A percentile compares a stretch with the other conserved stretches of the same genome.
phyloP scores from a whole-genome alignment of 2,113 vertebrate genomes.

The Pachypanchax playfairii region DNA sequence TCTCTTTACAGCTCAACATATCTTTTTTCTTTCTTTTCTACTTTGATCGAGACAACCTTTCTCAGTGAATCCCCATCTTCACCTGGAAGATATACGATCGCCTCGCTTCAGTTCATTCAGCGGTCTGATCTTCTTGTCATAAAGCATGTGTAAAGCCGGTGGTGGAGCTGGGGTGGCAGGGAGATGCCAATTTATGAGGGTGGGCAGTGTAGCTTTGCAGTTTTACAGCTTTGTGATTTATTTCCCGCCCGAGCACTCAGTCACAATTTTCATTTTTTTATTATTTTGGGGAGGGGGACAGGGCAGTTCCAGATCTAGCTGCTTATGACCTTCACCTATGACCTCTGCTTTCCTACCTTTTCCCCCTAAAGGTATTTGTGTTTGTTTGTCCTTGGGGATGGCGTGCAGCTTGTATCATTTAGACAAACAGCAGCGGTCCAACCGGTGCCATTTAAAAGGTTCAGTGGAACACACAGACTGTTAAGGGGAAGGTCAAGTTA shows the following conservation, averaged over 20 bases:
- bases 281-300: neutral
- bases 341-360: neutral
- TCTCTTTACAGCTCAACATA: conserved; percentile 22
- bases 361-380: conserved; percentile 36
- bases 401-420: conserved; percentile 47
- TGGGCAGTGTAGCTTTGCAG: conserved; percentile 53
- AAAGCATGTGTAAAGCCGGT: conserved; percentile 68
- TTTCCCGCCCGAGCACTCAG: conserved; percentile 16
- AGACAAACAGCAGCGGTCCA: conserved; percentile 30
- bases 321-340: conserved; percentile 58
- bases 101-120: conserved; percentile 62
- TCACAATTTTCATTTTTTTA: conserved; percentile 10
- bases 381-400: conserved; percentile 41
- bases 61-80: conserved; percentile 30
- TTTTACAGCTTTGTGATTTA: conserved; percentile 71
- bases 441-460: conserved; percentile 45
- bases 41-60: conserved; percentile 26
- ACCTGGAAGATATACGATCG: conserved; percentile 50
- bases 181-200: conserved; percentile 70
- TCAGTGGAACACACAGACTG: conserved; percentile 12
- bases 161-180: conserved; percentile 29
- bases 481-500: conserved; percentile 53
- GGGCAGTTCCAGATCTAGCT: neutral
- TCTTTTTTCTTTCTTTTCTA: conserved; percentile 50
- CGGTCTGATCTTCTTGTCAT: conserved; percentile 71